phyloP scores from a whole-genome alignment of 2,888 invertebrate genomes.

The Pristionchus entomophagus region DNA sequence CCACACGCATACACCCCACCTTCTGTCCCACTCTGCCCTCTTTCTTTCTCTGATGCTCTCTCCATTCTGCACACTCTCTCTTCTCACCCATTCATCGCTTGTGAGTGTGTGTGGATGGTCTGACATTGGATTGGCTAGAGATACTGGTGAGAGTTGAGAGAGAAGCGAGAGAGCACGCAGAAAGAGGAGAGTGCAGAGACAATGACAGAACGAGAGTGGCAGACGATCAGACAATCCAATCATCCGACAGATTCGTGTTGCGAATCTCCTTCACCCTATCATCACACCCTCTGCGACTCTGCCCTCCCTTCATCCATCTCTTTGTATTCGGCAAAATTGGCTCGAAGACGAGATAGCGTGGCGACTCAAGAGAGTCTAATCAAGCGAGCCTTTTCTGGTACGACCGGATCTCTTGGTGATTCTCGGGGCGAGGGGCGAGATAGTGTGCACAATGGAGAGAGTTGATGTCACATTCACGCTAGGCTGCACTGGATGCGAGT shows the following conservation, averaged over 20 bases:
- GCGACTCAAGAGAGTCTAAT: slow-evolving; percentile 15
- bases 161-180: not conserved
- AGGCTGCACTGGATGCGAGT: not conserved
- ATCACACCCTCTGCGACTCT: slow-evolving; percentile 37
- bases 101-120: slow-evolving; percentile 10
- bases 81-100: not conserved
- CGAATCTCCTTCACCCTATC: slow-evolving; percentile 4
- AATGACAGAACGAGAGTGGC: not conserved
- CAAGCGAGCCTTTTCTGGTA: not conserved
- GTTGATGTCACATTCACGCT: slow-evolving; percentile 6
- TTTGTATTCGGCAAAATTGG: not conserved
- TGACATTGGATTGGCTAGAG: not conserved
- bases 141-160: not conserved
- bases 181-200: not conserved
- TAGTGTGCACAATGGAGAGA: not conserved
- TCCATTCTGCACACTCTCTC: slow-evolving; percentile 7
- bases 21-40: slow-evolving; percentile 26
- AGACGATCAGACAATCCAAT: slow-evolving; percentile 6
- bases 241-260: not conserved
- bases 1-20: slow-evolving; percentile 35
- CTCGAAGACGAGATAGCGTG: not conserved
- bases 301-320: slow-evolving; percentile 25
- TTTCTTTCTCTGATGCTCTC: slow-evolving; percentile 30
- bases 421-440: not conserved
- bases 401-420: not conserved